phyloP scores from a whole-genome alignment of 2,797 vertebrate species.

The Enteromius trimaculatus region DNA sequence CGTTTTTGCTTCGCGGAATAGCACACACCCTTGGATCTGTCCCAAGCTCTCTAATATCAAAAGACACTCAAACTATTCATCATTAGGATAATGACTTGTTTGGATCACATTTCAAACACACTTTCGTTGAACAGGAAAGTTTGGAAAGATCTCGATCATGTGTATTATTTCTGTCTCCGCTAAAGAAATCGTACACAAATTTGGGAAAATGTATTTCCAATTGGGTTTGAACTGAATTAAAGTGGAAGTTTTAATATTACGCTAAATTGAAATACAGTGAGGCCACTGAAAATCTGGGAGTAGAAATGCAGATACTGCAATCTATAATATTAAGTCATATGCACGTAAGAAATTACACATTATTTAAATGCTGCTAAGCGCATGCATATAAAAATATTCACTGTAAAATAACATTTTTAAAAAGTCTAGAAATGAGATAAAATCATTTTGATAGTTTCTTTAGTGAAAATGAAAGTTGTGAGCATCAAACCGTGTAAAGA shows the following conservation, averaged over 20 bases:
- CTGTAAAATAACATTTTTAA: not conserved
- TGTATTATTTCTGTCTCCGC: not conserved
- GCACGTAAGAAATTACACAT: not conserved
- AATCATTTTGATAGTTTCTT: not conserved
- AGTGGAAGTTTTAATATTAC: not conserved
- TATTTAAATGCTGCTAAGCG: not conserved
- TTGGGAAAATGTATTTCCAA: not conserved
- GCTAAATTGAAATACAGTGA: not conserved
- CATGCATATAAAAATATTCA: not conserved
- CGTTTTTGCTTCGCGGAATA: constrained; percentile 13
- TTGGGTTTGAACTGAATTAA: not conserved
- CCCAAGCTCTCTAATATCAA: constrained; percentile 3
- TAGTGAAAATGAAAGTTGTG: not conserved
- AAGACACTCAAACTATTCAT: constrained; percentile 21
- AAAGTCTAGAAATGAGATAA: not conserved
- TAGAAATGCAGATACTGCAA: not conserved
- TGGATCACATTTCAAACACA: not conserved
- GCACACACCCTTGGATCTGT: constrained; percentile 16
- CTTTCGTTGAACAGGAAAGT: not conserved
- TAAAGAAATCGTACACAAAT: not conserved
- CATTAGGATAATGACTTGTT: constrained; percentile 23
- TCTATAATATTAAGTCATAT: not conserved
- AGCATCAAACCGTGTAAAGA: not conserved
- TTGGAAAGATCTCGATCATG: not conserved
- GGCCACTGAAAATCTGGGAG: not conserved